phyloP scores from a whole-genome alignment of 2,888 invertebrate genomes.

The Colostygia pectinataria region DNA sequence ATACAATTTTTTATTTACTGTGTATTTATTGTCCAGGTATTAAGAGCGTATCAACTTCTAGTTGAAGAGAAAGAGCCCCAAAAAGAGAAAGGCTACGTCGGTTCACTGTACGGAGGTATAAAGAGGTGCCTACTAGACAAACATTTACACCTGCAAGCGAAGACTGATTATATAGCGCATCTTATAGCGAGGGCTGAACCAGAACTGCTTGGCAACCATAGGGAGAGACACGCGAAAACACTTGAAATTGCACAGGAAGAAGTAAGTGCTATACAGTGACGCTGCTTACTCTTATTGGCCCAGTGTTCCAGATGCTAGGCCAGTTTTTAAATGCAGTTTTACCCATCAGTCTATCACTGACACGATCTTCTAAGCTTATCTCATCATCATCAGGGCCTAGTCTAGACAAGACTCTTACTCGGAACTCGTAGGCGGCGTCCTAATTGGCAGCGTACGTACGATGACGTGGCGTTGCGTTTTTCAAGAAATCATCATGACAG shows the following conservation, averaged over 20 bases:
- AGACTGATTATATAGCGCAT: slow-evolving; percentile 94
- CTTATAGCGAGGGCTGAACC: slow-evolving; percentile 96
- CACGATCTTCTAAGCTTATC: no score
- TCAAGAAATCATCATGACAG: no score
- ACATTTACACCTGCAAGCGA: slow-evolving; percentile 94
- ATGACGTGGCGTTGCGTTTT: no score
- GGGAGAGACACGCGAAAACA: slow-evolving; percentile 98
- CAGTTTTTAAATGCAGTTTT: no score
- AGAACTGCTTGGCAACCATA: slow-evolving; percentile 92
- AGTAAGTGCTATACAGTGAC: slow-evolving; percentile 50
- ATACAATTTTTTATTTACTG: no score
- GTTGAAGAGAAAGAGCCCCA: slow-evolving; percentile 92
- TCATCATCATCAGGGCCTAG: no score
- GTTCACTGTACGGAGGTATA: slow-evolving; percentile 93
- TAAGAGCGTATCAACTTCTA: slow-evolving; percentile 92
- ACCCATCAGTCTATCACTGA: no score
- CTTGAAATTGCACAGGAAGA: slow-evolving; percentile 98
- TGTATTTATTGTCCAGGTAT: slow-evolving; percentile 69
- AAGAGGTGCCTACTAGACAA: slow-evolving; percentile 92
- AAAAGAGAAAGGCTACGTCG: slow-evolving; percentile 95
- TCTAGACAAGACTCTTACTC: no score
- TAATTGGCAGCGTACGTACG: no score
- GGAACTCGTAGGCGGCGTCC: no score
- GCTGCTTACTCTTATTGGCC: no score
- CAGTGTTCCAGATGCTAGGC: no score